Percentiles rank a stretch among this genome's conserved stretches.
phyloP scores from a whole-genome alignment of 2,797 vertebrate species.

The Cheirogaleus major region DNA sequence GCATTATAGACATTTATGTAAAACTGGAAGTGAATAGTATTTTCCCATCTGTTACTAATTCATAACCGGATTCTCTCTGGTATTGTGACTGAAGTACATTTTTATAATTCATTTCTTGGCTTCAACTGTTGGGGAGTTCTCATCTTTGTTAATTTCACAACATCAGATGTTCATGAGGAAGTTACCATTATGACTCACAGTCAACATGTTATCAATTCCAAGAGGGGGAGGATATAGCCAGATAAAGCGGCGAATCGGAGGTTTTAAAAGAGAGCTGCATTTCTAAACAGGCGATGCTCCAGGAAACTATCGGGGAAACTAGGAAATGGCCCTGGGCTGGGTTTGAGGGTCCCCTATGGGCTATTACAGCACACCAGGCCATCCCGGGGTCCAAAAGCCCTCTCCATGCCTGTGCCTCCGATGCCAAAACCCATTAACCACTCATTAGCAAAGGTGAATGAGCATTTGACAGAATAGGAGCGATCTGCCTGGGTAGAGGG shows the following conservation, averaged over 20 bases:
- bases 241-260: background rate
- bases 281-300: background rate
- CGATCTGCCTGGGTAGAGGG: background rate
- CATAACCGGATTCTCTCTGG: constrained; percentile 83
- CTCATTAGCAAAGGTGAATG: constrained; percentile 67
- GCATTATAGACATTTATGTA: constrained; percentile 79
- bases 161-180: constrained; percentile 50
- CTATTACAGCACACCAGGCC: background rate
- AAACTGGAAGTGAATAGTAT: constrained; percentile 82
- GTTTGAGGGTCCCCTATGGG: background rate
- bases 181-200: constrained; percentile 62
- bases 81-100: constrained; percentile 79
- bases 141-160: constrained; percentile 77
- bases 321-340: background rate
- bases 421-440: constrained; percentile 70
- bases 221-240: background rate
- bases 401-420: background rate
- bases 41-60: constrained; percentile 86
- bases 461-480: constrained; percentile 51
- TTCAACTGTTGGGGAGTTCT: constrained; percentile 64
- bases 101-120: constrained; percentile 79
- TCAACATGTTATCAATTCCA: constrained; percentile 61
- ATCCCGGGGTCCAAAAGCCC: background rate
- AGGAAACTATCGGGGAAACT: background rate
- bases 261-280: constrained; percentile 42